A percentile compares a stretch with the other conserved stretches of the same genome.
Conservation (phyloP, 2,113 vertebrate genomes). For the Noturus placidus region DNA sequence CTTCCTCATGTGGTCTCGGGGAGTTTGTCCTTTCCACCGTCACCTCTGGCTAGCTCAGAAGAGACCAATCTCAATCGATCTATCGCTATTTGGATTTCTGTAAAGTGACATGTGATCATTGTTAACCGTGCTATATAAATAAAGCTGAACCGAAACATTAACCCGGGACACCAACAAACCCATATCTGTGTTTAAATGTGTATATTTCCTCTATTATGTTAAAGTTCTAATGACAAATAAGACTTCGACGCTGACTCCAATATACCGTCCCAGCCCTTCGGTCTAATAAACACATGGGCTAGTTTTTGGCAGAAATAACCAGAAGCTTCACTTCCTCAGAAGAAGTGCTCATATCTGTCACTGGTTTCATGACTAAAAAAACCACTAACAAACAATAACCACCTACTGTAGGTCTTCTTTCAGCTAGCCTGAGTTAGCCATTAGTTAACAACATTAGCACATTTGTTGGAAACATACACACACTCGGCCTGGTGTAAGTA, state of each 20-base stretch:
- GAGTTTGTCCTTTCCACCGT: too few species aligned
- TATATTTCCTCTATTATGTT: background rate
- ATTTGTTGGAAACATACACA: background rate
- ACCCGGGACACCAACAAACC: background rate
- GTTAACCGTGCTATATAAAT: background rate
- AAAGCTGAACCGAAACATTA: background rate
- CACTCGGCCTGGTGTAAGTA: background rate
- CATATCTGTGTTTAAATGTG: background rate
- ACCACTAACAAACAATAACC: background rate
- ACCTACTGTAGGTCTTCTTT: background rate
- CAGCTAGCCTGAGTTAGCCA: background rate
- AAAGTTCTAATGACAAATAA: background rate
- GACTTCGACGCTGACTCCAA: background rate
- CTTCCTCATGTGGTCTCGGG: too few species aligned
- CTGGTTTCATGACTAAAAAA: background rate
- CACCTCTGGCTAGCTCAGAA: too few species aligned
- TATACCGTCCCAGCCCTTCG: background rate
- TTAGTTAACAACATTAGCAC: background rate
- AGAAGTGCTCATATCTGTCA: background rate
- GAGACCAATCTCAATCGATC: too few species aligned
- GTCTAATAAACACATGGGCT: background rate
- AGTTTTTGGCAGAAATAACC: background rate
- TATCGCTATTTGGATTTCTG: too few species aligned
- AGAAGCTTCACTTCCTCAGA: constrained; percentile 3
- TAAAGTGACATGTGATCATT: too few species aligned